Conservation (phyloP, 1,140 invertebrate species). For the Colletes latitarsis region DNA sequence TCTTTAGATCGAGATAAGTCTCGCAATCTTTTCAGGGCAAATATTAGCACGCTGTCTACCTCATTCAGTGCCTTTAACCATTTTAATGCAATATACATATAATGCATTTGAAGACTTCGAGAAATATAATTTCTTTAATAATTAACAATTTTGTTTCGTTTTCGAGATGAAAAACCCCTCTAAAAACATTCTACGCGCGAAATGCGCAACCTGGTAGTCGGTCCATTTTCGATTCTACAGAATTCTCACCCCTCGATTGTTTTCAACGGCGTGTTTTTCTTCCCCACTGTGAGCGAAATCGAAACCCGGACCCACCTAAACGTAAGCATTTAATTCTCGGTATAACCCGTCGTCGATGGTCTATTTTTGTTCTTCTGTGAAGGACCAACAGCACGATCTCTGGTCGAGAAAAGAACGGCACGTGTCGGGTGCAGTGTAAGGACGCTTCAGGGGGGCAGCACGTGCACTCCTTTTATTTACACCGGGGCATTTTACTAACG, state of each 20-base stretch:
- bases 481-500: slow-evolving; percentile 35
- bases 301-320: slow-evolving; percentile 1
- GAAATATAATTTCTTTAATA: too few species aligned
- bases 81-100: too few species aligned
- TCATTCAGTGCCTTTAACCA: too few species aligned
- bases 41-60: too few species aligned
- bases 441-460: slow-evolving; percentile 51
- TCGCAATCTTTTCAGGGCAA: too few species aligned
- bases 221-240: too few species aligned
- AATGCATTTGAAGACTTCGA: too few species aligned
- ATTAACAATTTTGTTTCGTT: too few species aligned
- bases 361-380: slow-evolving; percentile 34
- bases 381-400: slow-evolving; percentile 56
- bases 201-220: too few species aligned
- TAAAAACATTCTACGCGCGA: too few species aligned
- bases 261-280: background rate
- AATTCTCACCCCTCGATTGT: background rate
- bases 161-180: too few species aligned
- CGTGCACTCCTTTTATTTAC: slow-evolving; percentile 56
- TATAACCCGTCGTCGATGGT: slow-evolving; percentile 20
- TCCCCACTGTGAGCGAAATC: slow-evolving; percentile 15
- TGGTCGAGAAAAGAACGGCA: slow-evolving; percentile 62
- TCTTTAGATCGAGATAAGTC: too few species aligned
- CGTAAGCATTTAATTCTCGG: slow-evolving; percentile 12
- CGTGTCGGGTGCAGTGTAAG: slow-evolving; percentile 44